Evolutionary conservation across 1,140 invertebrate genomes (phyloP).

Genomic region (Chrysomallon squamiferum): DNA sequence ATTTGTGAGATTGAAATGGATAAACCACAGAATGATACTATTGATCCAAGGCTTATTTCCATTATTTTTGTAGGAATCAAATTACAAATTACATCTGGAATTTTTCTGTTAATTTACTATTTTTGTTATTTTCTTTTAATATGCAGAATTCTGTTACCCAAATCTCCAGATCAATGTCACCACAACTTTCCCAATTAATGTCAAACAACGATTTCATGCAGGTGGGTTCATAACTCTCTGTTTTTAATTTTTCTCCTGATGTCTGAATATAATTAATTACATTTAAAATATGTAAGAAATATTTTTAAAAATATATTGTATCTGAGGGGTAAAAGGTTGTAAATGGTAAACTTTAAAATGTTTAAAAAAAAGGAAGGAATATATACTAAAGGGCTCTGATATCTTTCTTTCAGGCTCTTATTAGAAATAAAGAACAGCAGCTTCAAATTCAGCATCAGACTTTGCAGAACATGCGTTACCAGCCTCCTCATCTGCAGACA

Average conservation of each 20-base stretch:
- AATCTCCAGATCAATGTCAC: too few relatives aligned
- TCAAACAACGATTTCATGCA: neutral
- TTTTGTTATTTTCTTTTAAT: too few relatives aligned
- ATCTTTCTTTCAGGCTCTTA: conserved; percentile 40
- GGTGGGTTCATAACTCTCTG: neutral
- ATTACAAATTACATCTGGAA: too few relatives aligned
- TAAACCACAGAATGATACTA: too few relatives aligned
- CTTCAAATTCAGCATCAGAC: conserved; percentile 49
- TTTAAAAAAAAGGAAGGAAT: too few relatives aligned
- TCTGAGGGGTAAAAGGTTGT: neutral
- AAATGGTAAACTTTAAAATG: neutral
- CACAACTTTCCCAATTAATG: too few relatives aligned
- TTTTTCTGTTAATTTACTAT: too few relatives aligned
- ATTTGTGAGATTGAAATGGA: too few relatives aligned
- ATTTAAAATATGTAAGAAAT: neutral
- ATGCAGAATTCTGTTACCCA: too few relatives aligned
- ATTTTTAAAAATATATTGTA: neutral
- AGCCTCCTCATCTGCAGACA: conserved; percentile 44
- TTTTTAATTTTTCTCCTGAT: neutral
- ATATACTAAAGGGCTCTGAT: too few relatives aligned
- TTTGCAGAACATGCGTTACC: conserved; percentile 40
- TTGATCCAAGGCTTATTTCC: too few relatives aligned
- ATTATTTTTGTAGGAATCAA: too few relatives aligned
- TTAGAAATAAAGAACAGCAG: conserved; percentile 54
- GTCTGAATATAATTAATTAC: neutral